Base-by-base conservation (phyloP, 1,140 invertebrate genomes). In the Halyomorpha halys region DNA sequence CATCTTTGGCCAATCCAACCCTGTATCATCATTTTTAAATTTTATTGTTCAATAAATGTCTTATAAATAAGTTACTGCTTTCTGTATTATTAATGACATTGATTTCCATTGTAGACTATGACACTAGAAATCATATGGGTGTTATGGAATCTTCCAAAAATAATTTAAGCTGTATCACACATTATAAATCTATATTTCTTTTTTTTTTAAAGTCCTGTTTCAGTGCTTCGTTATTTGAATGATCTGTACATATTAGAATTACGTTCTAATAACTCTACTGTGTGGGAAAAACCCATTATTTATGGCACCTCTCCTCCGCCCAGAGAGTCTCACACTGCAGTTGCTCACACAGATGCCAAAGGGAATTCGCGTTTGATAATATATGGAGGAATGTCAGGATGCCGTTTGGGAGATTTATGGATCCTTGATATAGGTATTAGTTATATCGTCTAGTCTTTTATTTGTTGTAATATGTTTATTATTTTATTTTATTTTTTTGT, bases 361-460 rank as follows among this genome's bases (percentile, higher is more conserved):
- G 83, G 83, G 15, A 86, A 87, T 71, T 85, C 89, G 2, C 86
- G 87, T 68, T 78, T 99, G 4, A 89, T 99, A 18, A 90, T 99
- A 61, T 99, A 98, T 77, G 97, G 97, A 65, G 97, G 97, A 18
- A 99, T 99, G 97, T 96, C 93, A 76, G 97, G 97, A 0, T 93
- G 89, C 70, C 82, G 97, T 51, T 82, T 91, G 51, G 95, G 93
- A 13, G 97, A 99, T 76, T 77, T 99, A 2, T 99, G 94, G 93
- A 85, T 96, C 67, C 80, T 98, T 9, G 91, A 98, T 74, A 86
- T 91, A 54, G 78, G 80, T 82, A 47, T 34, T 15, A 87, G 34
- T 39, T 30, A 4, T 30, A 30, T 3, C 27, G 8, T 30, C 3
- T 30, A 30, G 3, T 8, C 8, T 30, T 30, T 3, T 30, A 30